Evolutionary conservation across 2,113 vertebrate genomes (phyloP), one percentile per base, ranked within the genome.

Genomic region (Acrocephalus kingi): DNA sequence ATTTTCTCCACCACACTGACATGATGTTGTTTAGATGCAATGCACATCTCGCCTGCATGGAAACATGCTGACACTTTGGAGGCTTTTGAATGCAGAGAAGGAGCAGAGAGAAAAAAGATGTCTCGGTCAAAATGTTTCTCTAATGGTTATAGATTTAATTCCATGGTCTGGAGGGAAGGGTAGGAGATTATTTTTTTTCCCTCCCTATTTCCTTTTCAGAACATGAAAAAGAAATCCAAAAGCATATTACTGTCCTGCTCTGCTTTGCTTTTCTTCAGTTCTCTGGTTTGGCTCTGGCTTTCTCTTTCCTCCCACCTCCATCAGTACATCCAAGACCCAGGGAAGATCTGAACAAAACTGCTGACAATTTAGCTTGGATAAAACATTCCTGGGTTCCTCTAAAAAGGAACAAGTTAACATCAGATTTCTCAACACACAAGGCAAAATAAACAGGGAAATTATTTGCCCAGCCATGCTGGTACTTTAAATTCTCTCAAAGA

Each of bases 31-130:
- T 98, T 95, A 92, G 93, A 97, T 97, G 97, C 97, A 80, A 68
- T 6, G 94, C 97, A 97, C 97, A 97, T 97, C 89, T 71, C 11
- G 61, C 91, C 86, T 88, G 94, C 88, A 45, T 89, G 93, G 97
- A 97, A 97, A 95, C 95, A 97, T 69, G 84, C 96, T 95, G 96
- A 92, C 87, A 86, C 92, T 93, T 68, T 33, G 86, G 89, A 95
- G 90, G 93, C 91, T 97, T 96, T 87, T 84, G 93, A 97, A 97
- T 95, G 91, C 74, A 84, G 89, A 97, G 82, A 89, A 96, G 92
- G 54, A 96, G 90, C 0, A 0, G 14, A 51, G 76, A 77, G 25
- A 66, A 67, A 97, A 95, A 77, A 91, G 82, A 93, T 68, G 95
- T 95, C 91, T 96, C 58, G 51, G 93, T 96, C 41, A 22, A 96